These are phyloP conservation scores for Euclidia mi DNA, from an alignment of 2,888 invertebrate genomes.

Conservation along the genomic window DNA sequence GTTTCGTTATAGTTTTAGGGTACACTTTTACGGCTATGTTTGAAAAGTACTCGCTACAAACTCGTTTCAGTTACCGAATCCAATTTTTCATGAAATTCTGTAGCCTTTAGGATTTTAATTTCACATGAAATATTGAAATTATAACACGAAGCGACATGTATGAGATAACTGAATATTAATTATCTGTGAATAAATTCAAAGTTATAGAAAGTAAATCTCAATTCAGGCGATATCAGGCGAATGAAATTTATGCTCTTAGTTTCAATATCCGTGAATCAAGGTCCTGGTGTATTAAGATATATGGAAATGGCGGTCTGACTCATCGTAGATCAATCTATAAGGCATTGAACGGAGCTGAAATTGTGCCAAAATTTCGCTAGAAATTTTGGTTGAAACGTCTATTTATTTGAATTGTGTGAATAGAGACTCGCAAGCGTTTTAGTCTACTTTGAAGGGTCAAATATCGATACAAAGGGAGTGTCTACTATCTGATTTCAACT, in stretches of 20 bases:
- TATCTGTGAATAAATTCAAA: slow-evolving; percentile 48
- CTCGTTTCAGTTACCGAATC: no score
- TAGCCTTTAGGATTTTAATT: no score
- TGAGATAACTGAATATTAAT: slow-evolving; percentile 8
- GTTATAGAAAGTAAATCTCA: slow-evolving; percentile 61
- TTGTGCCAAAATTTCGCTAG: slow-evolving; percentile 44
- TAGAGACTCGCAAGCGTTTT: no score
- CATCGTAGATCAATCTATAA: slow-evolving; percentile 50
- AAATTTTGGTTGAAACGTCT: slow-evolving; percentile 14
- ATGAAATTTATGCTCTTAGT: slow-evolving; percentile 48
- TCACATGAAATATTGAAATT: no score
- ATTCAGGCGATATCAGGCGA: slow-evolving; percentile 44
- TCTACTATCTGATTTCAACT: no score
- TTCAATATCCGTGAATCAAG: slow-evolving; percentile 59
- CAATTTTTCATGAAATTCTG: no score
- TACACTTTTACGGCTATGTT: no score
- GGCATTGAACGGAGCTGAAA: slow-evolving; percentile 27
- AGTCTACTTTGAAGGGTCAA: no score
- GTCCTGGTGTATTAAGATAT: slow-evolving; percentile 55
- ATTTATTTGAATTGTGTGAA: background rate
- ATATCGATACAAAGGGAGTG: no score
- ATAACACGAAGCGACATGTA: background rate
- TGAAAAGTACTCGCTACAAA: no score
- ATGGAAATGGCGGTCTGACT: slow-evolving; percentile 41
- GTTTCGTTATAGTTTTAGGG: no score